Evolutionary conservation across 2,888 invertebrate genomes (phyloP).

Genomic region (Folsomia manolachei): DNA sequence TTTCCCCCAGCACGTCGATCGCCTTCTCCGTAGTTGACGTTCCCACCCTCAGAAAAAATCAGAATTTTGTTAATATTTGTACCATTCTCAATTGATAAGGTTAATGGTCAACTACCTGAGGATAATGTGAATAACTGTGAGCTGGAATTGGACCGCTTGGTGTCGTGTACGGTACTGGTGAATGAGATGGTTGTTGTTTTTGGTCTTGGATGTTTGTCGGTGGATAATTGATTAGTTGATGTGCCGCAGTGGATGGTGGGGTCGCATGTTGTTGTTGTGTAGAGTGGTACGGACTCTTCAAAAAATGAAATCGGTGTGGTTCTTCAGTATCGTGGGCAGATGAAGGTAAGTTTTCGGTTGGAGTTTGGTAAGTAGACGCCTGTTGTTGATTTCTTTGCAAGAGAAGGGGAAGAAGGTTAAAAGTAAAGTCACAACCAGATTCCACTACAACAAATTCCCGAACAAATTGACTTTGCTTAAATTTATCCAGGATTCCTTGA

Average conservation of each 20-base stretch:
- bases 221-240: neutral
- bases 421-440: slow-evolving; percentile 34
- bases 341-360: too few relatives aligned
- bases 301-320: neutral
- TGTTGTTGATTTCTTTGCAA: neutral
- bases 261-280: neutral
- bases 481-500: neutral
- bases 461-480: slow-evolving; percentile 9
- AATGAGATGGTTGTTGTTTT: neutral
- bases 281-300: slow-evolving; percentile 9
- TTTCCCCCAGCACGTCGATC: neutral
- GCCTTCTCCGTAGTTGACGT: neutral
- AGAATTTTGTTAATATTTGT: too few relatives aligned
- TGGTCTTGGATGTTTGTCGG: neutral
- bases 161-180: neutral
- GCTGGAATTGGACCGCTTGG: neutral
- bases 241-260: neutral
- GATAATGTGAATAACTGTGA: too few relatives aligned
- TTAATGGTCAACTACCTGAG: neutral
- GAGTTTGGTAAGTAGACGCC: neutral
- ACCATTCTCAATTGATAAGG: too few relatives aligned
- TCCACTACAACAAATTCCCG: slow-evolving; percentile 33
- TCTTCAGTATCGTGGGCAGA: neutral
- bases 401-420: slow-evolving; percentile 28
- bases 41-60: slow-evolving; percentile 18